A percentile compares a stretch with the other conserved stretches of the same genome.
Conservation (phyloP, 1,140 invertebrate genomes). For the Lucilia cuprina region DNA sequence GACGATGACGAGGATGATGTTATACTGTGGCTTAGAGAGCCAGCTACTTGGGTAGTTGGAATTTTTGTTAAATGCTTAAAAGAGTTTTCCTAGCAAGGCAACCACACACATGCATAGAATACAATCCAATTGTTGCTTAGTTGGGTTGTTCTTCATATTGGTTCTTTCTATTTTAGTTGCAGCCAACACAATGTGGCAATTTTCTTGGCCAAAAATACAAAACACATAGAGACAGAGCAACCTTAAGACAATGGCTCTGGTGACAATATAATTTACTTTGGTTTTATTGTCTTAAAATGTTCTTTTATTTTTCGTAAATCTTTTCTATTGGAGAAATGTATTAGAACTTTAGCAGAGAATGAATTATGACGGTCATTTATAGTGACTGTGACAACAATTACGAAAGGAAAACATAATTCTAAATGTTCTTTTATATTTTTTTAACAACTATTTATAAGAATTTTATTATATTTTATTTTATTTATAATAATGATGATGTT, state of each 20-base stretch:
- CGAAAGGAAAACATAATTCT: slow-evolving; percentile 11
- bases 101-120: background rate
- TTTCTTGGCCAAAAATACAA: background rate
- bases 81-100: background rate
- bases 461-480: background rate
- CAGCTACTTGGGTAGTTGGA: background rate
- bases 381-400: slow-evolving; percentile 14
- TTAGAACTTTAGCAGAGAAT: background rate
- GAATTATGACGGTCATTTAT: slow-evolving; percentile 14
- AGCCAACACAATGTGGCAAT: background rate
- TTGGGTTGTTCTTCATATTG: background rate
- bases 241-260: background rate
- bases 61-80: too few relatives aligned
- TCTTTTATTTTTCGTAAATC: background rate
- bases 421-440: background rate
- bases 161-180: background rate
- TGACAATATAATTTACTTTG: slow-evolving; percentile 3
- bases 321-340: background rate
- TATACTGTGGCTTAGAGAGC: too few relatives aligned
- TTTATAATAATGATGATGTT: background rate
- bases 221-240: background rate
- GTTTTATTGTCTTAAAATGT: background rate
- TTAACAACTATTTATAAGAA: too few relatives aligned
- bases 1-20: too few relatives aligned
- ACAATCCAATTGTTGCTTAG: background rate